Conservation (phyloP, 2,888 invertebrate species). For the Orthonevra nobilis region DNA sequence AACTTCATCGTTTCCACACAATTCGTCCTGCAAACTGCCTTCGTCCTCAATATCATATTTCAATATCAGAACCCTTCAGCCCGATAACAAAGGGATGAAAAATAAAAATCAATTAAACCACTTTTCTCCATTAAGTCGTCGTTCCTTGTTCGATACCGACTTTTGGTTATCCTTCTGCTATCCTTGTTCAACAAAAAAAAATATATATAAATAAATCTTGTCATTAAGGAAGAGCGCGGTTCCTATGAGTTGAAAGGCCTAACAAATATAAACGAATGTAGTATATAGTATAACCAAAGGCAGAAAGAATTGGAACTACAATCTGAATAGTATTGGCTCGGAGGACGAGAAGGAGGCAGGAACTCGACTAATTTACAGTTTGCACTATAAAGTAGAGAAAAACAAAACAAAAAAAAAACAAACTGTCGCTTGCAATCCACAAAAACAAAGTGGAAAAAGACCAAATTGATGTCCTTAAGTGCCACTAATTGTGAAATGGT, state of each 20-base stretch:
- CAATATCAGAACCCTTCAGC: constrained; percentile 49
- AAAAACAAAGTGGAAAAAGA: background rate
- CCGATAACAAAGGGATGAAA: constrained; percentile 57
- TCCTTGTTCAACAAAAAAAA: too few relatives aligned
- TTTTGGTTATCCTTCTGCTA: constrained; percentile 6
- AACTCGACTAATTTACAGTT: constrained; percentile 45
- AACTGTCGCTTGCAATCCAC: background rate
- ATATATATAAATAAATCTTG: too few relatives aligned
- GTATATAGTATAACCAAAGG: background rate
- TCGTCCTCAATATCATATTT: constrained; percentile 11
- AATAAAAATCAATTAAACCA: constrained; percentile 64
- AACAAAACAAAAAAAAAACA: background rate
- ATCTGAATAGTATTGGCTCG: constrained; percentile 12
- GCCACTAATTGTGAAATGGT: constrained; percentile 51
- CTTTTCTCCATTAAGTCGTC: constrained; percentile 23
- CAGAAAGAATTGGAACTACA: constrained; percentile 5
- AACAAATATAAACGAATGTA: background rate
- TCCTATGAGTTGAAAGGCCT: constrained; percentile 9
- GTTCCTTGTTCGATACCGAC: background rate
- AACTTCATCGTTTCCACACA: constrained; percentile 27
- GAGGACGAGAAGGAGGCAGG: background rate
- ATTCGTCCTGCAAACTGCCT: constrained; percentile 10
- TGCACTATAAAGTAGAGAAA: background rate
- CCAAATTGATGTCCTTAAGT: constrained; percentile 47
- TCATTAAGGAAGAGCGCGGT: background rate